phyloP scores from a whole-genome alignment of 2,888 invertebrate genomes.

The Epistrophe grossulariae region DNA sequence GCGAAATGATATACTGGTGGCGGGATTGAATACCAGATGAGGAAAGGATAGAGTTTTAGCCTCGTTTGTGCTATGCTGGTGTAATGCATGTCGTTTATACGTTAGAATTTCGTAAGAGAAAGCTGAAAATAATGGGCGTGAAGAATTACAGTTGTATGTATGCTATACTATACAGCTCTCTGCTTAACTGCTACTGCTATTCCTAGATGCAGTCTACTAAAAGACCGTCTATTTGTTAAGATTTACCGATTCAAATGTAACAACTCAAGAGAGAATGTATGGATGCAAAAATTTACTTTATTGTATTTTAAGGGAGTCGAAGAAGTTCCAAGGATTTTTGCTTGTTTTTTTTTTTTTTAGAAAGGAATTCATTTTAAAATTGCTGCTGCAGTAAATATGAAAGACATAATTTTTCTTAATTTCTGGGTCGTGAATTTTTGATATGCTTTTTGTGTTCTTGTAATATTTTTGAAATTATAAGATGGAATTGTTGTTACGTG shows the following conservation, averaged over 20 bases:
- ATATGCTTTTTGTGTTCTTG: neutral
- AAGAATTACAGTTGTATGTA: constrained; percentile 49
- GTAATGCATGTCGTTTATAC: constrained; percentile 7
- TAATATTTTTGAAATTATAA: neutral
- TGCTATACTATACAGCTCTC: neutral
- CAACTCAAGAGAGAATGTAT: constrained; percentile 41
- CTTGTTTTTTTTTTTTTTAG: neutral
- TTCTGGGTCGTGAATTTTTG: constrained; percentile 18
- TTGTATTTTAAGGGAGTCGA: constrained; percentile 41
- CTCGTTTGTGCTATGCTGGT: neutral
- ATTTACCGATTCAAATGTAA: constrained; percentile 66
- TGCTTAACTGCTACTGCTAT: neutral
- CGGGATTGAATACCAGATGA: constrained; percentile 45
- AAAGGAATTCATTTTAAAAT: constrained; percentile 9
- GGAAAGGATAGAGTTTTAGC: constrained; percentile 48
- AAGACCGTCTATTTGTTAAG: constrained; percentile 62
- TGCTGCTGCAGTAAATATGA: neutral
- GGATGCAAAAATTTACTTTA: constrained; percentile 54
- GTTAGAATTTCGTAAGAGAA: constrained; percentile 26
- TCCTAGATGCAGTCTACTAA: constrained; percentile 29
- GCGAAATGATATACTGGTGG: constrained; percentile 57
- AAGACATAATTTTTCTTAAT: constrained; percentile 35
- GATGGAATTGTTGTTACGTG: neutral
- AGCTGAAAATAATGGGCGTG: constrained; percentile 64
- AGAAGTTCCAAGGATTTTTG: constrained; percentile 12